Evolutionary conservation across 1,140 invertebrate species (phyloP).

Genomic region (Apolygus lucorum): DNA sequence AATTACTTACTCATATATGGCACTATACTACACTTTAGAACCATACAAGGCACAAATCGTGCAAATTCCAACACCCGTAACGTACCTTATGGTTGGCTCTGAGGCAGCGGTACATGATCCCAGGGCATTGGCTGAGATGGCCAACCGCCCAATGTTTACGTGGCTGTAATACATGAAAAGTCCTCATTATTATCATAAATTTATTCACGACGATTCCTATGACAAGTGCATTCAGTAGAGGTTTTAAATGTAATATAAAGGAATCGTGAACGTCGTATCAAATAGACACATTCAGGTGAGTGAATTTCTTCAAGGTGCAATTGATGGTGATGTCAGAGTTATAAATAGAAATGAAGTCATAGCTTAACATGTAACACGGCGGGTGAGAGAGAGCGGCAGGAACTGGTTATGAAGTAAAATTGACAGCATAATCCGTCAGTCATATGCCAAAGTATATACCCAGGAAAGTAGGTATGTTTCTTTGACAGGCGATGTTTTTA

Average conservation of each 20-base stretch:
- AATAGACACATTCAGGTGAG: not conserved
- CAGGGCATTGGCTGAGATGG: not conserved
- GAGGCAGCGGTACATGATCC: not conserved
- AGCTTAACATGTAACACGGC: conserved; percentile 2
- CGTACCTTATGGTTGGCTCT: not conserved
- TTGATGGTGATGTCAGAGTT: conserved; percentile 13
- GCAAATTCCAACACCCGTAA: no score
- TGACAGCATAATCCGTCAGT: not conserved
- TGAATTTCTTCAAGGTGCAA: conserved; percentile 11
- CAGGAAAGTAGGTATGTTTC: no score
- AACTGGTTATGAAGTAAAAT: not conserved
- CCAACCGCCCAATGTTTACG: not conserved
- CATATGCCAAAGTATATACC: no score
- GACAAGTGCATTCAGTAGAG: no score
- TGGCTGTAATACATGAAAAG: not conserved
- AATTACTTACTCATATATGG: no score
- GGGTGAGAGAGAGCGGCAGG: not conserved
- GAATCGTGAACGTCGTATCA: not conserved
- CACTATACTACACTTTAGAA: no score
- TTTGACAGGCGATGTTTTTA: no score
- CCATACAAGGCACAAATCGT: no score
- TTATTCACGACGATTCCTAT: no score
- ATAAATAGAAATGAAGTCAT: conserved; percentile 8
- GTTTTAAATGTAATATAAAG: no score
- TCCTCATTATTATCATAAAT: no score